Evolutionary conservation across 1,140 invertebrate genomes (phyloP).

Genomic region (Drosophila fuyamai): DNA sequence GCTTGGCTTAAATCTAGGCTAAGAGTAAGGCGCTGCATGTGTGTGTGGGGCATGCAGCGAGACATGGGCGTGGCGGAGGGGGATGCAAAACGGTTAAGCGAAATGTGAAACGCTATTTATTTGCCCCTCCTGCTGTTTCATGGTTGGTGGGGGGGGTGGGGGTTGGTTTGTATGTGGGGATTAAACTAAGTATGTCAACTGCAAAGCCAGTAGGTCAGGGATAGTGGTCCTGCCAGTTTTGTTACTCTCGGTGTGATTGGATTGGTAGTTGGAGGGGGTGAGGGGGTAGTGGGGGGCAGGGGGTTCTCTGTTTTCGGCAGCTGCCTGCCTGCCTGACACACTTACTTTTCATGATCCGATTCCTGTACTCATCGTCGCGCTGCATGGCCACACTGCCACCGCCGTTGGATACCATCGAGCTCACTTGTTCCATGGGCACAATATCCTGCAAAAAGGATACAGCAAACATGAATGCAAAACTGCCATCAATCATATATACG

Average conservation of each 20-base stretch:
- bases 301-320: slow-evolving; percentile 31
- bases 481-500: slow-evolving; percentile 50
- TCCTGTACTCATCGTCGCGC: slow-evolving; percentile 84
- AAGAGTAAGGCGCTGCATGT: slow-evolving; percentile 52
- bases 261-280: slow-evolving; percentile 2
- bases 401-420: slow-evolving; percentile 84
- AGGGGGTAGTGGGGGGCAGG: slow-evolving; percentile 4
- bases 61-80: slow-evolving; percentile 20
- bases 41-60: slow-evolving; percentile 37
- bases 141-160: neutral
- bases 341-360: slow-evolving; percentile 85
- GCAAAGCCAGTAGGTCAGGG: slow-evolving; percentile 78
- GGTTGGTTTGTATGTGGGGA: slow-evolving; percentile 14
- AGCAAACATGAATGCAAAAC: slow-evolving; percentile 28
- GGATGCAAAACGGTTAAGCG: slow-evolving; percentile 68
- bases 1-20: slow-evolving; percentile 57
- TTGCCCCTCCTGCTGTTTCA: slow-evolving; percentile 44
- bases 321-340: slow-evolving; percentile 58
- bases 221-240: slow-evolving; percentile 55
- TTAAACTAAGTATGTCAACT: slow-evolving; percentile 76
- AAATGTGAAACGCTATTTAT: slow-evolving; percentile 81
- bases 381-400: slow-evolving; percentile 83
- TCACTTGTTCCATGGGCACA: slow-evolving; percentile 84
- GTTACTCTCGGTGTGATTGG: slow-evolving; percentile 58
- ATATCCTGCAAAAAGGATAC: slow-evolving; percentile 75